Conservation (phyloP, 23 tunicate species). For the Phallusia fumigata region DNA sequence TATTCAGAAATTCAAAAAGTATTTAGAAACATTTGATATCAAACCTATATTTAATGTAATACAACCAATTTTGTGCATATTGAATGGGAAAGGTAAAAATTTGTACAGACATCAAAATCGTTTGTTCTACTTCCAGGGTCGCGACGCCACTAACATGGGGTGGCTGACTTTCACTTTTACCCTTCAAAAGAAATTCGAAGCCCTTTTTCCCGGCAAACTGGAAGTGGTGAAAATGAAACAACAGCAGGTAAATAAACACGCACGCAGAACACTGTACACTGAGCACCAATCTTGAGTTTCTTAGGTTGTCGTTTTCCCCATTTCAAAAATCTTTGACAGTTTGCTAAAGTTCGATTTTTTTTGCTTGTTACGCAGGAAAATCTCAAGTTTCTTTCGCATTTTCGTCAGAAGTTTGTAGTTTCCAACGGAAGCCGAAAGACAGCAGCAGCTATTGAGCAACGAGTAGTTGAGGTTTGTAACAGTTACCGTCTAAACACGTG, state of each 20-base stretch:
- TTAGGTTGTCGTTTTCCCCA: too few relatives aligned
- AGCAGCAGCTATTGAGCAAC: slow-evolving; percentile 26
- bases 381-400: slow-evolving; percentile 95
- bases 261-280: too few relatives aligned
- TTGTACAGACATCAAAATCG: too few relatives aligned
- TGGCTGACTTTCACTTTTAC: slow-evolving; percentile 96
- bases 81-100: too few relatives aligned
- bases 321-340: too few relatives aligned
- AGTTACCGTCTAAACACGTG: background rate
- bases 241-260: slow-evolving; percentile 92
- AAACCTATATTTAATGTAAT: too few relatives aligned
- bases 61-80: too few relatives aligned
- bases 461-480: slow-evolving; percentile 29
- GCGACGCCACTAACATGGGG: slow-evolving; percentile 94
- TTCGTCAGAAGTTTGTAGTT: slow-evolving; percentile 90
- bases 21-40: too few relatives aligned
- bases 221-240: slow-evolving; percentile 92
- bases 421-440: slow-evolving; percentile 82
- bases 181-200: slow-evolving; percentile 84
- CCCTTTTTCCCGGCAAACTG: slow-evolving; percentile 80
- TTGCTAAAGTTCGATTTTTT: too few relatives aligned
- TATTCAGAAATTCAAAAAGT: too few relatives aligned
- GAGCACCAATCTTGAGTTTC: too few relatives aligned
- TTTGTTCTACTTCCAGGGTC: slow-evolving; percentile 27
- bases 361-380: too few relatives aligned